Conservation (phyloP, 2,797 vertebrate species). For the Nannoperca australis region DNA sequence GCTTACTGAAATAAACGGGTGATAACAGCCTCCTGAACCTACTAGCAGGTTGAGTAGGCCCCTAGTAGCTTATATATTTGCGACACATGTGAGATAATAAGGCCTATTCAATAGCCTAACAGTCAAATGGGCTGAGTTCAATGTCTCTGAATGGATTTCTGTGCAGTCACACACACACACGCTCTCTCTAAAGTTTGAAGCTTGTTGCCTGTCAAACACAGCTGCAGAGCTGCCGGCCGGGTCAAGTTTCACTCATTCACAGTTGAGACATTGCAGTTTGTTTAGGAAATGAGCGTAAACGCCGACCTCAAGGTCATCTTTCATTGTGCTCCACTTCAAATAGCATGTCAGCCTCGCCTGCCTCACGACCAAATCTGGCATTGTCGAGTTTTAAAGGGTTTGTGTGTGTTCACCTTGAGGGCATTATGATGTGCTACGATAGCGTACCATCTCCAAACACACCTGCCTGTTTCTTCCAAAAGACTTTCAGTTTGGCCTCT, state of each 20-base stretch:
- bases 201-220: slow-evolving; percentile 82
- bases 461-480: slow-evolving; percentile 75
- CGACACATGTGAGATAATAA: too few species aligned
- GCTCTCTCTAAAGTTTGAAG: slow-evolving; percentile 34
- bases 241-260: slow-evolving; percentile 80
- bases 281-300: slow-evolving; percentile 84
- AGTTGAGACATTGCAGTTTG: slow-evolving; percentile 77
- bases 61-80: too few species aligned
- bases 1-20: too few species aligned
- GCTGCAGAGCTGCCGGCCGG: slow-evolving; percentile 73
- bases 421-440: slow-evolving; percentile 72
- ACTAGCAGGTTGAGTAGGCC: too few species aligned
- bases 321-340: slow-evolving; percentile 80
- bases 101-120: too few species aligned
- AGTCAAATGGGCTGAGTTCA: slow-evolving; percentile 16
- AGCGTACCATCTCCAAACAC: slow-evolving; percentile 79
- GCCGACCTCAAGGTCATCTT: slow-evolving; percentile 78
- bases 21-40: too few species aligned
- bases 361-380: slow-evolving; percentile 60
- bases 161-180: neutral
- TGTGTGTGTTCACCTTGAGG: slow-evolving; percentile 71
- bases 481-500: slow-evolving; percentile 57
- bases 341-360: slow-evolving; percentile 62
- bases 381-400: slow-evolving; percentile 76
- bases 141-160: slow-evolving; percentile 14